Percentiles rank a stretch among this genome's conserved stretches.
Conservation (phyloP, 2,797 vertebrate species). For the Sebastes steindachneri region DNA sequence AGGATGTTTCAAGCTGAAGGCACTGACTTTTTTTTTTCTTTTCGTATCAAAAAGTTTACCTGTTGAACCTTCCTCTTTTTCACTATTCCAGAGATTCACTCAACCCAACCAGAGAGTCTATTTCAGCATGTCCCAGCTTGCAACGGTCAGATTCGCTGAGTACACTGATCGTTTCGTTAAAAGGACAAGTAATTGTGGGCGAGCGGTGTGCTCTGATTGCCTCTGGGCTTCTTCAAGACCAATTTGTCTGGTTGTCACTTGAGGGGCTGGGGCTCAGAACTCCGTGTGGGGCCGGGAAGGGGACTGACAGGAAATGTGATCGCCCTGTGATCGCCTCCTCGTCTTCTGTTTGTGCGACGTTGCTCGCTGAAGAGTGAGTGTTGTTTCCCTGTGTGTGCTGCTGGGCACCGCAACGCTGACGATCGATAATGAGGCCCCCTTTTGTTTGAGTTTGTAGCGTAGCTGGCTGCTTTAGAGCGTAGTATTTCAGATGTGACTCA, state of each 20-base stretch:
- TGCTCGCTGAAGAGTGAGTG: background rate
- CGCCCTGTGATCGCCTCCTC: conserved; percentile 11
- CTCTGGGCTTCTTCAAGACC: conserved; percentile 64
- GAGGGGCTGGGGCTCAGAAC: conserved; percentile 26
- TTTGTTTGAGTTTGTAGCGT: conserved; percentile 5
- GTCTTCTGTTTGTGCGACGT: conserved; percentile 6
- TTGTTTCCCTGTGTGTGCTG: background rate
- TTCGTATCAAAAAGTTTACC: conserved; percentile 13
- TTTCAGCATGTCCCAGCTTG: conserved; percentile 42
- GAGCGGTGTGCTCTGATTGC: conserved; percentile 61
- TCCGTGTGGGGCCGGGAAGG: conserved; percentile 13
- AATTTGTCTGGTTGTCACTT: conserved; percentile 72
- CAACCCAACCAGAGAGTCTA: conserved; percentile 20
- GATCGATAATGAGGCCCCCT: conserved; percentile 26
- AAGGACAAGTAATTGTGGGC: conserved; percentile 69
- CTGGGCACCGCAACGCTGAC: conserved; percentile 11
- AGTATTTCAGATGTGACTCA: conserved; percentile 18
- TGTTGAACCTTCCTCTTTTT: conserved; percentile 16
- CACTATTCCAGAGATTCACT: conserved; percentile 17
- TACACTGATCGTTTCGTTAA: conserved; percentile 64
- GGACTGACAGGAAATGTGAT: conserved; percentile 46
- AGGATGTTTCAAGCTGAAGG: conserved; percentile 15
- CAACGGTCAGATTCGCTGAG: conserved; percentile 41
- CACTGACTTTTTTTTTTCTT: background rate
- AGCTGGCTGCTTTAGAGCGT: background rate